Evolutionary conservation across 2,888 invertebrate species (phyloP).

Genomic region (Epirrhoe tristata): DNA sequence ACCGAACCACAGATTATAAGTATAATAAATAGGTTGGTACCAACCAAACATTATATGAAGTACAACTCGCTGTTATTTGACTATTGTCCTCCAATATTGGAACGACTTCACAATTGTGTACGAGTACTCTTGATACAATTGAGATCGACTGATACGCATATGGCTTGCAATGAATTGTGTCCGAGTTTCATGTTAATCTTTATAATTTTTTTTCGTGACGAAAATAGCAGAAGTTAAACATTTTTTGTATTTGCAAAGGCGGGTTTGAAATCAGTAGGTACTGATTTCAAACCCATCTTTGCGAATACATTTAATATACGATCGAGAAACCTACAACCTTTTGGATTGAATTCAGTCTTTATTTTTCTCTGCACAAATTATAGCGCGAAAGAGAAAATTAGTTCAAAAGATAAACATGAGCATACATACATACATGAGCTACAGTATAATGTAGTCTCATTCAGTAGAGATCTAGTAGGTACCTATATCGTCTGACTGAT

Average conservation of each 20-base stretch:
- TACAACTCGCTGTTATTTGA: constrained; percentile 48
- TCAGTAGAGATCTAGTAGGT: no score
- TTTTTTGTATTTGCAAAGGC: no score
- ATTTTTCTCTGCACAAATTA: no score
- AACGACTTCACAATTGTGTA: constrained; percentile 60
- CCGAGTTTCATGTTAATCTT: constrained; percentile 17
- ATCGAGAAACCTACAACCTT: no score
- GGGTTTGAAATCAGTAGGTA: no score
- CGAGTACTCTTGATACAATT: constrained; percentile 64
- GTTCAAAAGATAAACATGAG: no score
- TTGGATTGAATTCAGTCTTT: no score
- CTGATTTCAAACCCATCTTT: no score
- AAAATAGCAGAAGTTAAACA: background rate
- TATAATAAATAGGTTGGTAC: constrained; percentile 3
- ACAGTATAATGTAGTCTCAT: no score
- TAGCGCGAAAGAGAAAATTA: no score
- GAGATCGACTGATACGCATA: constrained; percentile 45
- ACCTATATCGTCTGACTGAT: constrained; percentile 65
- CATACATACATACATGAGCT: no score
- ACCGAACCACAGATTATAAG: constrained; percentile 16
- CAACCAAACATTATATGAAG: background rate
- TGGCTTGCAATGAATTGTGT: constrained; percentile 23
- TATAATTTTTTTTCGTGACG: background rate
- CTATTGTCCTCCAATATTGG: constrained; percentile 79
- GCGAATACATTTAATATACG: no score